Conservation (phyloP, 2,113 vertebrate species). For the Pseudorasbora parva region DNA sequence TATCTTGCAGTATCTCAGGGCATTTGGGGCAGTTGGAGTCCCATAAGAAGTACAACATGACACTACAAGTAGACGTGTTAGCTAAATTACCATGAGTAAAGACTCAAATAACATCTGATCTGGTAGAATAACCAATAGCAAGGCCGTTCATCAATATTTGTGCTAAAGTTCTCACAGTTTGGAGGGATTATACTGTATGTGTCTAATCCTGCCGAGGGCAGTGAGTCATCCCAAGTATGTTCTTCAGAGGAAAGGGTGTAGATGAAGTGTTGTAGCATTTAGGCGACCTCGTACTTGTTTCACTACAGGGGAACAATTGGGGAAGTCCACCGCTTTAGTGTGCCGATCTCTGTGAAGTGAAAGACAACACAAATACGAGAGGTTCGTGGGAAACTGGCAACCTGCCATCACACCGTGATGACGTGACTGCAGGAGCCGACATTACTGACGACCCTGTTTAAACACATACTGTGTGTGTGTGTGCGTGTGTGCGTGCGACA, state of each 20-base stretch:
- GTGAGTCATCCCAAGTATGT: neutral
- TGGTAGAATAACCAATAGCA: too few relatives aligned
- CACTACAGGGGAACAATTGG: neutral
- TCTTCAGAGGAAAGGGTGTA: neutral
- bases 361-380: neutral
- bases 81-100: neutral
- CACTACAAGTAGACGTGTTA: neutral
- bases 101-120: neutral
- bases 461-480: too few relatives aligned
- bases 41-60: too few relatives aligned
- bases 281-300: neutral
- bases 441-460: neutral
- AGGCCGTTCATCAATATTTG: neutral
- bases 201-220: neutral
- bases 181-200: neutral
- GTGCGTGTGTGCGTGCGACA: too few relatives aligned
- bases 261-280: neutral
- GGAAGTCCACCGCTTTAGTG: too few relatives aligned
- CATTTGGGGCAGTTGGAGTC: too few relatives aligned
- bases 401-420: neutral
- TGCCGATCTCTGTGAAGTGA: too few relatives aligned
- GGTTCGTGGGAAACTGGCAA: neutral
- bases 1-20: too few relatives aligned
- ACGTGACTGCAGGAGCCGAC: neutral
- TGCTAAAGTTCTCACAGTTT: neutral